Conservation (phyloP, 2,797 vertebrate species). For the Poliocrania exsul region DNA sequence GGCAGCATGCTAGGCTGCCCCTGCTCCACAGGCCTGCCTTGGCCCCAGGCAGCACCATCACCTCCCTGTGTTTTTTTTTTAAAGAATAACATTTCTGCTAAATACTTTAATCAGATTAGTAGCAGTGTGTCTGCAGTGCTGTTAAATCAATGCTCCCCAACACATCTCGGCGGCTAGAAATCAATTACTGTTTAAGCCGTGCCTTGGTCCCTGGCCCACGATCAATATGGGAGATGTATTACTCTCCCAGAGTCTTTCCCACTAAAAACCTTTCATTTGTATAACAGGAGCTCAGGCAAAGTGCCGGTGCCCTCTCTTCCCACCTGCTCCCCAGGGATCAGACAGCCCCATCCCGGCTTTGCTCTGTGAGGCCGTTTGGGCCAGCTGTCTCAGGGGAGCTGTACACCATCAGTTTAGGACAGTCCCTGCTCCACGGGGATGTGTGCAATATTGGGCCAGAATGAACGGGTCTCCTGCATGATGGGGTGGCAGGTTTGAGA, state of each 20-base stretch:
- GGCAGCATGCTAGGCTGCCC: background rate
- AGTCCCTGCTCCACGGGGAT: background rate
- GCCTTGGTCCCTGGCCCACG: constrained; percentile 76
- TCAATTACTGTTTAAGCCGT: constrained; percentile 85
- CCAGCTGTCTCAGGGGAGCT: background rate
- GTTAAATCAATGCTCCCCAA: constrained; percentile 84
- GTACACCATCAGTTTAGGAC: background rate
- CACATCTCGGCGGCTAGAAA: constrained; percentile 79
- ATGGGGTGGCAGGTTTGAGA: background rate
- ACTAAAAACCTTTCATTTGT: constrained; percentile 77
- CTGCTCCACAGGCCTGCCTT: background rate
- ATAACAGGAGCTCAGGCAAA: constrained; percentile 68
- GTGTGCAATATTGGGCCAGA: background rate
- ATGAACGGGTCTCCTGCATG: accelerated
- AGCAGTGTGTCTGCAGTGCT: constrained; percentile 79
- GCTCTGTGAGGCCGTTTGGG: background rate
- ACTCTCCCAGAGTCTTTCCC: constrained; percentile 74
- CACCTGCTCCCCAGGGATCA: background rate
- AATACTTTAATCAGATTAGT: constrained; percentile 82
- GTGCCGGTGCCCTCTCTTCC: background rate
- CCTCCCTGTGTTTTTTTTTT: constrained; percentile 60
- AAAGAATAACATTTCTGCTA: constrained; percentile 82
- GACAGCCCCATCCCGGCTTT: background rate
- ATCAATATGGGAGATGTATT: constrained; percentile 77
- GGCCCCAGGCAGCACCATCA: constrained; percentile 36